A percentile compares a stretch with the other conserved stretches of the same genome.
phyloP scores from a whole-genome alignment of 2,113 vertebrate species.

The Helogale parvula region DNA sequence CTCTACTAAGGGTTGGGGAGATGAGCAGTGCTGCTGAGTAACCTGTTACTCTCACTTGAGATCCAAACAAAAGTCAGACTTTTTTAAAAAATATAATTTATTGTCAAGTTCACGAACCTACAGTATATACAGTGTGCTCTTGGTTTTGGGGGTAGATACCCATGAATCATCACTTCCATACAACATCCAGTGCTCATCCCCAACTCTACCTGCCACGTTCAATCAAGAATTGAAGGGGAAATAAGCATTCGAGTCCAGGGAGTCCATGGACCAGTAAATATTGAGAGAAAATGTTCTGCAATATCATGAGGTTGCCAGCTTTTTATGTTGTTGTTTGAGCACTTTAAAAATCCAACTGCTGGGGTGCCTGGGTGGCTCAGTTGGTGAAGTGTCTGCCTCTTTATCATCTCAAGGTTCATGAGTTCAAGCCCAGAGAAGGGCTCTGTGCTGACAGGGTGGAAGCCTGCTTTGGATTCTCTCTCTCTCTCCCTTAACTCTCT shows the following conservation, averaged over 20 bases:
- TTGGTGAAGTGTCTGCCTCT: too few relatives aligned
- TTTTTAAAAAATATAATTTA: neutral
- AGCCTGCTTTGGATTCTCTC: too few relatives aligned
- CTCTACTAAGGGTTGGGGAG: neutral
- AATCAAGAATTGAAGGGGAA: neutral
- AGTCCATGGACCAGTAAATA: neutral
- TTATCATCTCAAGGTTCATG: too few relatives aligned
- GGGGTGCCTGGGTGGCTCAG: too few relatives aligned
- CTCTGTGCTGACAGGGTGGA: too few relatives aligned
- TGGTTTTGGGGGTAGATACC: too few relatives aligned
- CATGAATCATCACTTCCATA: too few relatives aligned
- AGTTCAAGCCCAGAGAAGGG: too few relatives aligned
- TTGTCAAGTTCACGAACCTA: too few relatives aligned
- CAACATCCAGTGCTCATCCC: too few relatives aligned
- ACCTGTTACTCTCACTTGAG: neutral
- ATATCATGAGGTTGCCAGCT: neutral
- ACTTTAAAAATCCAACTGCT: neutral
- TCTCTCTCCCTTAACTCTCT: too few relatives aligned
- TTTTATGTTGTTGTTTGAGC: slow-evolving; percentile 5
- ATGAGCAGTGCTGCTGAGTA: neutral
- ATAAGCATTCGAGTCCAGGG: neutral
- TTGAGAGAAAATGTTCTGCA: neutral
- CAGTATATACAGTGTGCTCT: too few relatives aligned
- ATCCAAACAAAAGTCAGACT: neutral
- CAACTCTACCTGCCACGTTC: neutral